Conservation (phyloP, 1,140 invertebrate species). For the Drosophila azteca region DNA sequence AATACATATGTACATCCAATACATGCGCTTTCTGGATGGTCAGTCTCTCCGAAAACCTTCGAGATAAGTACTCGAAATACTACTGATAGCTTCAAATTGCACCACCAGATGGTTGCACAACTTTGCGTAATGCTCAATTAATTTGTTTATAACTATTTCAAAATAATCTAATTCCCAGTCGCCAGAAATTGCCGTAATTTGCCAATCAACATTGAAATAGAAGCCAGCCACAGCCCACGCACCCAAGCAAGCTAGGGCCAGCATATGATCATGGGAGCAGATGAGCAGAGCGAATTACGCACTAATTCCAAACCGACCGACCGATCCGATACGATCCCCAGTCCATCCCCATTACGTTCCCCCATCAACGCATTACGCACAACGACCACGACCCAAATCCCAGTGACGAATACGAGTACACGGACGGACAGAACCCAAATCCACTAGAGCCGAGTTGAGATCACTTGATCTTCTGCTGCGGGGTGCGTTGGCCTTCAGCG, state of each 20-base stretch:
- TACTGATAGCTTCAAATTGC: conserved; percentile 5
- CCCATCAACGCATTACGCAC: conserved; percentile 37
- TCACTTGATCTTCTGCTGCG: conserved; percentile 39
- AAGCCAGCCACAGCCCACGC: conserved; percentile 50
- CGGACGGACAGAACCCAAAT: conserved; percentile 4
- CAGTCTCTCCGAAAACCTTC: too few species aligned
- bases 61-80: too few species aligned
- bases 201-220: conserved; percentile 78
- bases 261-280: too few species aligned
- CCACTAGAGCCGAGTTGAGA: conserved; percentile 7
- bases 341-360: not conserved
- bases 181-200: conserved; percentile 75
- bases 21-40: too few species aligned
- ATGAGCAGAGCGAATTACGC: conserved; percentile 24
- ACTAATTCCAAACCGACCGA: conserved; percentile 5
- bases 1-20: too few species aligned
- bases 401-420: conserved; percentile 31
- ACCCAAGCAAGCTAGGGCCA: not conserved
- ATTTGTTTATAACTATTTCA: conserved; percentile 77
- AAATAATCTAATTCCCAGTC: conserved; percentile 75
- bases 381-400: conserved; percentile 80
- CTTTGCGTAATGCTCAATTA: conserved; percentile 56
- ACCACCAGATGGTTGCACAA: conserved; percentile 21
- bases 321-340: not conserved
- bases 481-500: conserved; percentile 69